Base-by-base conservation (phyloP, 2,113 vertebrate genomes). In the Pogona vitticeps region DNA sequence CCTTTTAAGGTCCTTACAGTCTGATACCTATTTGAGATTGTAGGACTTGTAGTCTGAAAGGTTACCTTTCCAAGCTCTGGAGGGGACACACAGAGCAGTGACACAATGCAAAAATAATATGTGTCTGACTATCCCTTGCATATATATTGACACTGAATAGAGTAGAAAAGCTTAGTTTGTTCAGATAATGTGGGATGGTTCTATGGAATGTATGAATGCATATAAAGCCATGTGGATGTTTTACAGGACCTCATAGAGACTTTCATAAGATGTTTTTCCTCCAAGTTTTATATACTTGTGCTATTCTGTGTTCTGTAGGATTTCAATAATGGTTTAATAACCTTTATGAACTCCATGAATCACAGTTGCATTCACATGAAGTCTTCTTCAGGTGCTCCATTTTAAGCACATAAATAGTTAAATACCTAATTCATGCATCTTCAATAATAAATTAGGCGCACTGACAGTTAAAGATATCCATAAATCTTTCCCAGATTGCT, bases 381-480 rank as follows among this genome's bases (percentile, higher is more conserved):
- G 76, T 38, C 76, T 86, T 79, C 26, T 79, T 71, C 76, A 79
- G 46, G 76, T 79, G 33, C 46, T 70, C 26, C 38, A 17, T 86
- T 79, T 86, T 79, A 78, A 86, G 84, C 33, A 59, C 76, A 86
- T 86, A 56, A 86, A 86, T 86, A 79, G 84, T 86, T 86, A 86
- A 86, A 86, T 79, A 70, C 65, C 76, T 86, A 79, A 71, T 86
- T 58, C 67, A 56, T 79, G 76, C 65, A 71, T 79, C 65, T 86
- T 86, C 63, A 86, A 86, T 86, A 86, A 79, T 86, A 79, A 86
- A 86, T 86, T 86, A 79, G 84, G 17, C 28, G 23, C 17, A 36
- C n/a, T 78, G 76, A 86, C 84, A 79, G 84, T 78, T 79, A 86
- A 78, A 52, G 58, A 86, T 86, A 86, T 86, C 84, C 68, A 86